phyloP scores from a whole-genome alignment of 2,113 vertebrate genomes.

The Cinclus mexicanus region DNA sequence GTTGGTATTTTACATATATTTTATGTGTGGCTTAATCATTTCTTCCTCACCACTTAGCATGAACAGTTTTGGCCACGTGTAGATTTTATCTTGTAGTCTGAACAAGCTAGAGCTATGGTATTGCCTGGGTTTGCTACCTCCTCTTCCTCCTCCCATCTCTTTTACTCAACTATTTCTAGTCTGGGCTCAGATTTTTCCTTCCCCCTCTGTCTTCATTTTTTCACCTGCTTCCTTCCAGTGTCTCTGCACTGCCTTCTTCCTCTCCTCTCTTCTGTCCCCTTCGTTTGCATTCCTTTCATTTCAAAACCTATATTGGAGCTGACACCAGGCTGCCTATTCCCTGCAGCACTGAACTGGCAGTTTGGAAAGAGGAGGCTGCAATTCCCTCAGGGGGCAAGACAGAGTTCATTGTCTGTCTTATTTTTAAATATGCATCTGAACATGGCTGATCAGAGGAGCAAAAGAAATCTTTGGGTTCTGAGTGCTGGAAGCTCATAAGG shows the following conservation, averaged over 20 bases:
- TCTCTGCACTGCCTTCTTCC: neutral
- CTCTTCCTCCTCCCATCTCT: neutral
- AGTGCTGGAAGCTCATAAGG: neutral
- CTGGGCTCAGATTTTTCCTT: neutral
- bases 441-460: constrained; percentile 27
- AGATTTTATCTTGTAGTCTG: neutral
- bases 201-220: neutral
- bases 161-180: neutral
- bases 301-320: neutral
- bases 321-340: constrained; percentile 48
- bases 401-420: constrained; percentile 44
- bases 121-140: neutral
- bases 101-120: neutral
- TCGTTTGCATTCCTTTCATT: constrained; percentile 14
- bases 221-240: constrained; percentile 1
- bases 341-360: neutral
- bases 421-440: constrained; percentile 49
- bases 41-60: neutral
- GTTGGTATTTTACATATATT: neutral
- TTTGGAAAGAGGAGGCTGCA: constrained; percentile 33
- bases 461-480: neutral
- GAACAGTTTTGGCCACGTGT: neutral
- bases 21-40: neutral
- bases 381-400: constrained; percentile 26
- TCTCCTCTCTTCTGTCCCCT: neutral